phyloP scores from a whole-genome alignment of 2,797 vertebrate species.

The Myioborus melanocephalus region DNA sequence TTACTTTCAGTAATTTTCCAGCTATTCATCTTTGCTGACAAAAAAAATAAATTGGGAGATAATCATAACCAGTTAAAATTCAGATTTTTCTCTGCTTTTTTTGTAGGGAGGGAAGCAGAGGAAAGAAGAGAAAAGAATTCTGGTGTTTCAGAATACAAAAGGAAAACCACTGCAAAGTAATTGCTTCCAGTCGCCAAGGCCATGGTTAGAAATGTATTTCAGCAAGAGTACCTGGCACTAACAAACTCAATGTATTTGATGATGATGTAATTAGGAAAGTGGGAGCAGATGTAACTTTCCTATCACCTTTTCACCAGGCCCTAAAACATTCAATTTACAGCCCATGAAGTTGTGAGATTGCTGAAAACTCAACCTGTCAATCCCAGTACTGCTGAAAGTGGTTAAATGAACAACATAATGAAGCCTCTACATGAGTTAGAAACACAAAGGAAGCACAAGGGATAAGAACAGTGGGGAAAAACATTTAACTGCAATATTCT shows the following conservation, averaged over 20 bases:
- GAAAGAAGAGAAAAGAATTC: background rate
- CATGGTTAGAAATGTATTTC: background rate
- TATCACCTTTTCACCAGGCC: background rate
- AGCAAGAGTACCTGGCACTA: slow-evolving; percentile 12
- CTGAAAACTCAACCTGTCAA: slow-evolving; percentile 34
- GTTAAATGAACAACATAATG: slow-evolving; percentile 14
- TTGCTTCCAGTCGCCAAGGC: background rate
- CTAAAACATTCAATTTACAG: slow-evolving; percentile 44
- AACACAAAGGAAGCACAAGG: background rate
- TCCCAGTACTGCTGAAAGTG: background rate
- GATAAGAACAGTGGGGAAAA: background rate
- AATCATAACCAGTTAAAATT: background rate
- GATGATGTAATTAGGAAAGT: slow-evolving; percentile 24
- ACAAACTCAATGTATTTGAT: slow-evolving; percentile 9
- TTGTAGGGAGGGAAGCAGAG: background rate
- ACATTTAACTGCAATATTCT: background rate
- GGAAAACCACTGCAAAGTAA: background rate
- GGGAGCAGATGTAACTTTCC: slow-evolving; percentile 14
- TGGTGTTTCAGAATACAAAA: background rate
- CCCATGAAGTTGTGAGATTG: slow-evolving; percentile 13
- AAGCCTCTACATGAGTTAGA: background rate
- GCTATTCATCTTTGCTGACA: background rate
- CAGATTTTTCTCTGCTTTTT: background rate
- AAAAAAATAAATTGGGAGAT: background rate
- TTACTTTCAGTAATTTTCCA: background rate